Evolutionary conservation across 2,888 invertebrate species (phyloP), one percentile per base, ranked within the genome.

Genomic region (Epicampocera succincta): DNA sequence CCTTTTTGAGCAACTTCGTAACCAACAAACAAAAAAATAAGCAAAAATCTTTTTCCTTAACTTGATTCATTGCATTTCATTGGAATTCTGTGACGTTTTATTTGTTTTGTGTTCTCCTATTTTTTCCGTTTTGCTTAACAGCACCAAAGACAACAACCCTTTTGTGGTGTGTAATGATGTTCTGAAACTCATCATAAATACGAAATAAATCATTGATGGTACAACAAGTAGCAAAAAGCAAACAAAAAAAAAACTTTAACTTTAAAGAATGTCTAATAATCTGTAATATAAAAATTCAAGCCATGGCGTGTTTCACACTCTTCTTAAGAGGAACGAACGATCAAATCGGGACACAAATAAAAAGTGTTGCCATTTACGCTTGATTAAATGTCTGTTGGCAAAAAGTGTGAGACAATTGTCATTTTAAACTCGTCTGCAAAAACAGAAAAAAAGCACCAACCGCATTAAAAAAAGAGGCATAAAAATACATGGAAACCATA

Each of bases 261-360:
- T 40, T 72, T 44, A 44, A 74, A 58, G 80, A 83, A 80, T 80
- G 83, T 72, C 76, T 80, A 82, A 82, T 82, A 78, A 82, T 74
- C 82, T 82, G 82, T 82, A 75, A 82, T 71, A 71, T 75, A 75
- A 78, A 82, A 82, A 78, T 82, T 19, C 78, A 78, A 82, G 74
- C 82, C 82, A 78, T 82, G 82, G 82, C 78, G 78, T 78, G 82
- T 82, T 82, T 82, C 82, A 82, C 82, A 82, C 78, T 82, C 78
- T 75, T 33, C 8, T 60, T 66, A n/a, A 48, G n/a, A 60, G 48
- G 40, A 66, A 52, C 21, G 52, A 76, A 52, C 21, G 52, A 76
- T 76, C 65, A 66, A 50, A 73, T 72, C 56, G 66, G 19, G 48
- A 68, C 48, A 38, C 15, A 71, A 61, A 58, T 66, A 66, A 80